Evolutionary conservation across 2,888 invertebrate species (phyloP).

Genomic region (Bimastos eiseni): DNA sequence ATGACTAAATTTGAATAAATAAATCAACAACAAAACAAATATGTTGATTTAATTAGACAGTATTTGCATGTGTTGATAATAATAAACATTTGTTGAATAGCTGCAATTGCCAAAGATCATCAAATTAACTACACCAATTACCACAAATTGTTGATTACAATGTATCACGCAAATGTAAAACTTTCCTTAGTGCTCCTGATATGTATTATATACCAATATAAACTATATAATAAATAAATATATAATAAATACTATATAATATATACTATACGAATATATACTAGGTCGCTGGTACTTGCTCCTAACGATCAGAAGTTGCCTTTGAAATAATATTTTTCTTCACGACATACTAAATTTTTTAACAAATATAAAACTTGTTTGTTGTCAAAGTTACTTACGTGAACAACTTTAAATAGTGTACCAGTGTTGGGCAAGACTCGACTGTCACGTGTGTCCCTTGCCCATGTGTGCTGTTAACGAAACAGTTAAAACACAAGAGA

Average conservation of each 20-base stretch:
- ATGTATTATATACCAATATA: too few relatives aligned
- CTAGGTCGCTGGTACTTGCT: too few relatives aligned
- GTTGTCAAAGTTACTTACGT: constrained; percentile 46
- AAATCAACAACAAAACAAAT: too few relatives aligned
- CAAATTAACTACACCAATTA: neutral
- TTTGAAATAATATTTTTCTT: too few relatives aligned
- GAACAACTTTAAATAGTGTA: constrained; percentile 68
- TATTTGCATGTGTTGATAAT: neutral
- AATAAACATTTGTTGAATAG: too few relatives aligned
- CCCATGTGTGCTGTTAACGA: constrained; percentile 74
- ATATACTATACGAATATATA: too few relatives aligned
- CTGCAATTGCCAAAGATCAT: too few relatives aligned
- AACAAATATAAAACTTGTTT: neutral
- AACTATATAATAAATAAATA: neutral
- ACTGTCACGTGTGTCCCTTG: constrained; percentile 79
- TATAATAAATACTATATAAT: too few relatives aligned
- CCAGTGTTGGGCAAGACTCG: constrained; percentile 79
- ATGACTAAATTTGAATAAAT: too few relatives aligned
- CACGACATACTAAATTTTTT: neutral
- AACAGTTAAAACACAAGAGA: neutral
- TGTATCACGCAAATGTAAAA: neutral
- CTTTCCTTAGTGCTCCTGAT: neutral
- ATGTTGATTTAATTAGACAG: neutral
- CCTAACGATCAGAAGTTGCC: neutral
- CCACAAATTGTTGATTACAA: neutral